These are phyloP conservation scores for Sebastes ruberrimus DNA, from an alignment of 2,797 vertebrate species.

Conservation along the genomic window DNA sequence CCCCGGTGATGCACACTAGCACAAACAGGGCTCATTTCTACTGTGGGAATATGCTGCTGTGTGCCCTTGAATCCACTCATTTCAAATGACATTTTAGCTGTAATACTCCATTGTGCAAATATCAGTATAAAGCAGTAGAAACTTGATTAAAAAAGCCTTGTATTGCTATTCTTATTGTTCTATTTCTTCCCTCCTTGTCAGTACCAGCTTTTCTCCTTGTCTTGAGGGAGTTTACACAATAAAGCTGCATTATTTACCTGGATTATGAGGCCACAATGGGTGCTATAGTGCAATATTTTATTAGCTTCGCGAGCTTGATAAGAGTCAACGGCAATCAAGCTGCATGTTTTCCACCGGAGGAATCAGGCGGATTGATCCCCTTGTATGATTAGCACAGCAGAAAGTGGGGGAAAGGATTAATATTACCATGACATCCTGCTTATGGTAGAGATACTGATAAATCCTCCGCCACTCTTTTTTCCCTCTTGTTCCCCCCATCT, in stretches of 20 bases:
- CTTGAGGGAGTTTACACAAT: slow-evolving; percentile 64
- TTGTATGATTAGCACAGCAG: slow-evolving; percentile 72
- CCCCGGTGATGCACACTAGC: neutral
- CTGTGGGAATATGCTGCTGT: slow-evolving; percentile 5
- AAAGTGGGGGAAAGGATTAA: slow-evolving; percentile 76
- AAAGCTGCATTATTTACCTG: slow-evolving; percentile 74
- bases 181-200: slow-evolving; percentile 15
- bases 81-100: slow-evolving; percentile 64
- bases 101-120: slow-evolving; percentile 58
- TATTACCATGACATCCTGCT: slow-evolving; percentile 78
- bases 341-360: slow-evolving; percentile 67
- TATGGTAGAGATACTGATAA: slow-evolving; percentile 77
- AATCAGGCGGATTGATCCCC: slow-evolving; percentile 70
- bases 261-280: slow-evolving; percentile 64
- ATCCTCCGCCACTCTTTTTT: slow-evolving; percentile 70
- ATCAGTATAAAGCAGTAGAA: slow-evolving; percentile 40
- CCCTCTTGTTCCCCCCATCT: slow-evolving; percentile 61
- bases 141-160: slow-evolving; percentile 61
- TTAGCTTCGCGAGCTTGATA: slow-evolving; percentile 55
- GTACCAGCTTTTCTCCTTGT: slow-evolving; percentile 16
- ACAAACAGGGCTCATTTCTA: slow-evolving; percentile 13
- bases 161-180: slow-evolving; percentile 42
- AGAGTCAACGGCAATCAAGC: slow-evolving; percentile 64
- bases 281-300: slow-evolving; percentile 60
- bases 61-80: slow-evolving; percentile 50